A percentile compares a stretch with the other conserved stretches of the same genome.
Conservation (phyloP, 2,888 invertebrate genomes). For the Tetragonula carbonaria region DNA sequence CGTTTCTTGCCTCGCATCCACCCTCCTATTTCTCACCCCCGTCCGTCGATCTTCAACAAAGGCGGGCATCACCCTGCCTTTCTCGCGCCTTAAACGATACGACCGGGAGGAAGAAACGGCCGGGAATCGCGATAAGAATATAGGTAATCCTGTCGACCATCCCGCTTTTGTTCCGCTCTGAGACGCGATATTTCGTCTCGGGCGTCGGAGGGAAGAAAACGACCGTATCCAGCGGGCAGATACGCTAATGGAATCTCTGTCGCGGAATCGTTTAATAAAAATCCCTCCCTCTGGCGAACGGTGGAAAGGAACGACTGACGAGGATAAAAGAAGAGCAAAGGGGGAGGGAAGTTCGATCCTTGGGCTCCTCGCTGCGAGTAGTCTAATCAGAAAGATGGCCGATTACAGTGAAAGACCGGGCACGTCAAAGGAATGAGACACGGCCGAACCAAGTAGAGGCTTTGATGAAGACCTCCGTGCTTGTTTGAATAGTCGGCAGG, state of each 20-base stretch:
- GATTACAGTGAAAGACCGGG: constrained; percentile 19
- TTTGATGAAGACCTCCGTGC: constrained; percentile 21
- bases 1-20: not conserved
- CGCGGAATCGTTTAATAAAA: constrained; percentile 36
- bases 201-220: not conserved
- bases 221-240: constrained; percentile 4
- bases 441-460: not conserved
- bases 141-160: constrained; percentile 38
- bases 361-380: not conserved
- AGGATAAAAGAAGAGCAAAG: too few species aligned
- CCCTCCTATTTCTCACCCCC: constrained; percentile 21
- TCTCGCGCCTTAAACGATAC: constrained; percentile 49
- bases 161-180: constrained; percentile 55
- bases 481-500: constrained; percentile 31
- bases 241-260: constrained; percentile 31
- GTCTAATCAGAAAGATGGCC: constrained; percentile 41
- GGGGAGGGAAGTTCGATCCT: not conserved
- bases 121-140: constrained; percentile 65
- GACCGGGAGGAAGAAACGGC: constrained; percentile 23
- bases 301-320: not conserved
- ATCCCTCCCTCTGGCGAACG: not conserved
- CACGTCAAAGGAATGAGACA: too few species aligned
- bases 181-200: constrained; percentile 43
- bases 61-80: not conserved
- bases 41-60: constrained; percentile 55